Percentiles rank a stretch among this genome's conserved stretches.
Conservation (phyloP, 2,888 invertebrate genomes). For the Serripes groenlandicus region DNA sequence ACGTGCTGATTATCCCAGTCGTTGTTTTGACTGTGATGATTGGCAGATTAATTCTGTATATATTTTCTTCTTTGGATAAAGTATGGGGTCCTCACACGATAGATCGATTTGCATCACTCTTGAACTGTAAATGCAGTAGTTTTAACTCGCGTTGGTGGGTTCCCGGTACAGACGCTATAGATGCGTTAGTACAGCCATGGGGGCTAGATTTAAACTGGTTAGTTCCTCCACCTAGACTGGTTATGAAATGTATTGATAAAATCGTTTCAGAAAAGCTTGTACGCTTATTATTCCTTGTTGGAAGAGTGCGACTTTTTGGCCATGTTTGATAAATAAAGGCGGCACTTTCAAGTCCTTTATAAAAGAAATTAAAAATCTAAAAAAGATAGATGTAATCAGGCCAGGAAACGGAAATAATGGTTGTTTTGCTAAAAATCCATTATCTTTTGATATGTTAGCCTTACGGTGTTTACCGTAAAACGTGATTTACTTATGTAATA, state of each 20-base stretch:
- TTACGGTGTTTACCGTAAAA: background rate
- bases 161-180: conserved; percentile 21
- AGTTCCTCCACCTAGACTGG: conserved; percentile 39
- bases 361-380: background rate
- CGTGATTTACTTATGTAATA: background rate
- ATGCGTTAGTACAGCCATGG: conserved; percentile 27
- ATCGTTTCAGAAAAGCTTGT: conserved; percentile 11
- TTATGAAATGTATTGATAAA: conserved; percentile 21
- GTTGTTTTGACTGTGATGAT: conserved; percentile 28
- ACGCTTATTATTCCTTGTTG: conserved; percentile 39
- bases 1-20: conserved; percentile 16
- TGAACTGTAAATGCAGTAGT: conserved; percentile 19
- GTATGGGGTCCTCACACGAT: conserved; percentile 35
- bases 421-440: background rate
- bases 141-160: conserved; percentile 43
- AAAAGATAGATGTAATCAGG: background rate
- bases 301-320: conserved; percentile 39
- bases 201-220: conserved; percentile 22
- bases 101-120: conserved; percentile 32
- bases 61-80: background rate
- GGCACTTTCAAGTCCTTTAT: conserved; percentile 1
- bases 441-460: conserved; percentile 4
- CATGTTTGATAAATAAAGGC: background rate
- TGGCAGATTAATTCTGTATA: conserved; percentile 5
- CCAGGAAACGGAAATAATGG: conserved; percentile 8